phyloP scores from a whole-genome alignment of 2,797 vertebrate genomes.

The Tadarida brasiliensis region DNA sequence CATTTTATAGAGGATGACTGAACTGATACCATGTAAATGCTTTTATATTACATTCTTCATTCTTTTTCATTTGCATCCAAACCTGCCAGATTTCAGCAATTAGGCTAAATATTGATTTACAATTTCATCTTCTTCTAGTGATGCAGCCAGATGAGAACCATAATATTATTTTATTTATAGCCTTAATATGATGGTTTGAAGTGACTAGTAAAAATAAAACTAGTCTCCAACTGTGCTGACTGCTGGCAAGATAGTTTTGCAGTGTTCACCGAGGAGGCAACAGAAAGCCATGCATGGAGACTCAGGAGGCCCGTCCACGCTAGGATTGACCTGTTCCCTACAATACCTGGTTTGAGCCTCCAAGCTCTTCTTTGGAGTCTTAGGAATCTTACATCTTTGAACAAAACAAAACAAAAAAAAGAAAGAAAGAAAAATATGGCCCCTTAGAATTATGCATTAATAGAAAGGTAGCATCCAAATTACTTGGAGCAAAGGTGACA shows the following conservation, averaged over 20 bases:
- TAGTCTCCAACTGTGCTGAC: constrained; percentile 40
- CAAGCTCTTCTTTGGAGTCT: background rate
- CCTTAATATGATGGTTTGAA: constrained; percentile 70
- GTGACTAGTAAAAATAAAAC: constrained; percentile 72
- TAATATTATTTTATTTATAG: constrained; percentile 81
- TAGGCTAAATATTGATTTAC: constrained; percentile 85
- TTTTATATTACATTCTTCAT: constrained; percentile 71
- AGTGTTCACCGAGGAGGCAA: background rate
- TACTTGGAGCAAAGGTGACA: background rate
- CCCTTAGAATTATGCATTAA: background rate
- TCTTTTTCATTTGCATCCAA: constrained; percentile 81
- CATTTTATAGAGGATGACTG: constrained; percentile 60
- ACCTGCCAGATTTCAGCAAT: constrained; percentile 86
- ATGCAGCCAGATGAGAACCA: constrained; percentile 78
- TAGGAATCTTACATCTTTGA: background rate
- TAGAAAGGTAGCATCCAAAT: background rate
- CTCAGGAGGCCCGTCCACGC: background rate
- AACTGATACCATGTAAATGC: constrained; percentile 73
- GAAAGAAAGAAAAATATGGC: background rate
- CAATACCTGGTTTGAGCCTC: background rate
- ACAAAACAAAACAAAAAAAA: background rate
- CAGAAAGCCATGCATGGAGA: background rate
- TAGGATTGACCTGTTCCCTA: background rate
- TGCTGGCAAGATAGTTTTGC: background rate
- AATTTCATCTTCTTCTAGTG: constrained; percentile 83